A percentile compares a stretch with the other conserved stretches of the same genome.
These are phyloP conservation scores for Hydrozoanthus tunicans DNA, from an alignment of 64 coral and sea anemone species.

Conservation along the genomic window DNA sequence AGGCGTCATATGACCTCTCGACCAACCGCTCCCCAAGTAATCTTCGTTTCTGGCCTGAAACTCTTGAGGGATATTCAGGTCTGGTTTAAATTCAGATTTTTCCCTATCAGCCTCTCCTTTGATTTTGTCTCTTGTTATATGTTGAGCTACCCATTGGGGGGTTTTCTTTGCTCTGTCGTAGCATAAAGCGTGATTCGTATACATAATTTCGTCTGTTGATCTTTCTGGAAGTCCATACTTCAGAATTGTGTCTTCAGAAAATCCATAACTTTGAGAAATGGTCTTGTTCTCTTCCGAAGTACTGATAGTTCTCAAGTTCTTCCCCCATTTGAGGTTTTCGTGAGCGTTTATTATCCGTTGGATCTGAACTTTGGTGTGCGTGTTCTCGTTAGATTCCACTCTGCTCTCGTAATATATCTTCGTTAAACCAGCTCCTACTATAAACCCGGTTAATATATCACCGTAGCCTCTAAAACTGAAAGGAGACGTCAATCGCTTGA, in stretches of 20 bases:
- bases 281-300: not conserved
- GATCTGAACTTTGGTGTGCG: conserved; percentile 73
- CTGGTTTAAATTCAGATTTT: conserved; percentile 68
- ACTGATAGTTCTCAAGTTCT: conserved; percentile 61
- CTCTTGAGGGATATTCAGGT: conserved; percentile 74
- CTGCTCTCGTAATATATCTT: conserved; percentile 96
- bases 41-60: conserved; percentile 94
- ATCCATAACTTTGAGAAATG: conserved; percentile 12
- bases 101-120: conserved; percentile 72
- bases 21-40: conserved; percentile 92
- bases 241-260: conserved; percentile 41
- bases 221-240: conserved; percentile 78
- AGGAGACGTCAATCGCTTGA: conserved; percentile 38
- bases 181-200: conserved; percentile 88
- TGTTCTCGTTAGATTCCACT: conserved; percentile 34
- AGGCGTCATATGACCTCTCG: conserved; percentile 92
- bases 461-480: conserved; percentile 67
- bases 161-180: conserved; percentile 88
- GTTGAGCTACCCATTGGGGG: conserved; percentile 85
- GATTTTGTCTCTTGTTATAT: conserved; percentile 83
- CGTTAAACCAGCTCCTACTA: conserved; percentile 76
- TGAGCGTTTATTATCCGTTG: conserved; percentile 69
- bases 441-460: conserved; percentile 67
- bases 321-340: conserved; percentile 81
- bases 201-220: conserved; percentile 59